Evolutionary conservation across 2,888 invertebrate species (phyloP).

Genomic region (Chloromyia formosa): DNA sequence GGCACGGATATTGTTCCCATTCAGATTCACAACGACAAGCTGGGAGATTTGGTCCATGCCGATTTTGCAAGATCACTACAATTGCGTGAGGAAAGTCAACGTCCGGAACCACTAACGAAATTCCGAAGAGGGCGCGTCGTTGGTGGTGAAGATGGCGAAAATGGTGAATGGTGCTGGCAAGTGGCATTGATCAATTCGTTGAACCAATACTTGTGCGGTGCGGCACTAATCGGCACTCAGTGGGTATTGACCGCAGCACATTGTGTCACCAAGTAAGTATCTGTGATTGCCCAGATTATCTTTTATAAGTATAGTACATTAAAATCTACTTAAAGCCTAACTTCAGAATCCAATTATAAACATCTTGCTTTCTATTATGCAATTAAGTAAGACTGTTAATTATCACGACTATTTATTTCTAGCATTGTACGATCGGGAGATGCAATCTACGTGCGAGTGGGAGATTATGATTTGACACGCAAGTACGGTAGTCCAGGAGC

Average conservation of each 20-base stretch:
- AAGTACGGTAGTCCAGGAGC: slow-evolving; percentile 93
- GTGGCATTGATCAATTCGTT: slow-evolving; percentile 91
- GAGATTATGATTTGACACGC: slow-evolving; percentile 89
- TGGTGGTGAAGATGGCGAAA: slow-evolving; percentile 89
- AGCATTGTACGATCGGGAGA: slow-evolving; percentile 94
- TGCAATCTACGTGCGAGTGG: slow-evolving; percentile 91
- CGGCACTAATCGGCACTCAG: slow-evolving; percentile 91
- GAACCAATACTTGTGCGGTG: slow-evolving; percentile 93
- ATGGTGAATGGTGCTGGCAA: slow-evolving; percentile 97
- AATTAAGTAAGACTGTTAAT: too few species aligned
- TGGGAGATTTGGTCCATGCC: slow-evolving; percentile 58
- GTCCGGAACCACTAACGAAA: slow-evolving; percentile 47
- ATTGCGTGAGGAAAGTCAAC: slow-evolving; percentile 37
- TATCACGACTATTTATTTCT: not conserved
- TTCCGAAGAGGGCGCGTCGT: slow-evolving; percentile 70
- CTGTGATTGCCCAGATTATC: not conserved
- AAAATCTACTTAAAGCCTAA: too few species aligned
- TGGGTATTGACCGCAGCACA: slow-evolving; percentile 95
- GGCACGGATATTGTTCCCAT: slow-evolving; percentile 63
- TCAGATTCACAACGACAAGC: slow-evolving; percentile 62
- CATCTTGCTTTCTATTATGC: too few species aligned
- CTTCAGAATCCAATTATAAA: too few species aligned
- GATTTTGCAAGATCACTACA: slow-evolving; percentile 56
- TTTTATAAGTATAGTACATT: too few species aligned
- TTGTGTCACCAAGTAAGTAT: slow-evolving; percentile 88